Evolutionary conservation across 2,888 invertebrate genomes (phyloP).

Genomic region (Parthenolecanium corni): DNA sequence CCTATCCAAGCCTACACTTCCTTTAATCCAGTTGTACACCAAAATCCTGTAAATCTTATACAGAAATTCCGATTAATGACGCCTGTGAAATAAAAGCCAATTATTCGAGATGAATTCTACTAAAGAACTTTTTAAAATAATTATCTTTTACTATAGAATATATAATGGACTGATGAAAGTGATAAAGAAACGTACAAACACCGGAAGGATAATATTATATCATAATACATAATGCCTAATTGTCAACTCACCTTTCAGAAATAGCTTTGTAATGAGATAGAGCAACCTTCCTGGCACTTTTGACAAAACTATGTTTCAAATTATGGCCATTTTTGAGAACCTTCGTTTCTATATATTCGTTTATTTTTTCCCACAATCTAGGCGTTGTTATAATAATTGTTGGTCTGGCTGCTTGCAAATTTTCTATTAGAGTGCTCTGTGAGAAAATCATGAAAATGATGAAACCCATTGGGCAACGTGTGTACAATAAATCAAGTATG

Average conservation of each 20-base stretch:
- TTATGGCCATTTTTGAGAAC: conserved; percentile 64
- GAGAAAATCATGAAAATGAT: no score
- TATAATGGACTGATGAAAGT: no score
- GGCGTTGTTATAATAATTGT: conserved; percentile 80
- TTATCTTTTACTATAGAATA: no score
- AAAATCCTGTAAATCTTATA: conserved; percentile 66
- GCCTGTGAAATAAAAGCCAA: conserved; percentile 37
- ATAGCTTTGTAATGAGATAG: conserved; percentile 47
- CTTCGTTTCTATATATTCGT: conserved; percentile 70
- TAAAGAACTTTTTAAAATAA: no score
- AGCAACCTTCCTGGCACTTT: conserved; percentile 65
- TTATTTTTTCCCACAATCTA: conserved; percentile 86
- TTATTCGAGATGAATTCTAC: no score
- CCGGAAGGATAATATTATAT: no score
- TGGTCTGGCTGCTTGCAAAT: conserved; percentile 64
- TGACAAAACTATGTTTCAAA: conserved; percentile 60
- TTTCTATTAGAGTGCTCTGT: conserved; percentile 62
- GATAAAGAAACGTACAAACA: no score
- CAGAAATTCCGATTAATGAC: conserved; percentile 48
- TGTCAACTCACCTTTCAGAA: conserved; percentile 27
- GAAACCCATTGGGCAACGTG: no score
- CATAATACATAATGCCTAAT: no score
- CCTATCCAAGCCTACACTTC: conserved; percentile 63
- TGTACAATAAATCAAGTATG: no score
- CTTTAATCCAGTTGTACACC: conserved; percentile 66